These are phyloP conservation scores for Pogona vitticeps DNA, from an alignment of 2,113 vertebrate genomes.

Conservation along the genomic window DNA sequence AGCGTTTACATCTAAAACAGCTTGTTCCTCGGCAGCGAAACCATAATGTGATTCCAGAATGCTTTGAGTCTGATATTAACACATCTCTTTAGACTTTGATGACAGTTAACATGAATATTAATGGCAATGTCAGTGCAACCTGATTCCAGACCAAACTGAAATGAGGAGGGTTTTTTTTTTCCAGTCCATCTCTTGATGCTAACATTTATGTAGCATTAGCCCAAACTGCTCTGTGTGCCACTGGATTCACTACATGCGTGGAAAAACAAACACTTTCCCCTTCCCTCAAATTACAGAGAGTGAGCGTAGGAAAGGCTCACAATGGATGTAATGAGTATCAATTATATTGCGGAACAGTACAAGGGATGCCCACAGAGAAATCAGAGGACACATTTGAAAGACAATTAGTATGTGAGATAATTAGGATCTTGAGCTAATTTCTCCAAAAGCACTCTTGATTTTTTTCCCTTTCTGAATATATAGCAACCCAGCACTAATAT, in stretches of 20 bases:
- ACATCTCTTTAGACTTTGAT: slow-evolving; percentile 59
- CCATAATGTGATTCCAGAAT: slow-evolving; percentile 47
- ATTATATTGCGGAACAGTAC: slow-evolving; percentile 2
- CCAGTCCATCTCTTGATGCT: slow-evolving; percentile 40
- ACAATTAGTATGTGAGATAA: not conserved
- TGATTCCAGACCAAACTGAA: slow-evolving; percentile 52
- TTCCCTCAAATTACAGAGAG: slow-evolving; percentile 27
- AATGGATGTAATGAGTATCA: slow-evolving; percentile 9
- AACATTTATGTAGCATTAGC: slow-evolving; percentile 44
- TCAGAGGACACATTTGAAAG: slow-evolving; percentile 9
- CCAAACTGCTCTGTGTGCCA: slow-evolving; percentile 44
- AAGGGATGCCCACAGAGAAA: slow-evolving; percentile 16
- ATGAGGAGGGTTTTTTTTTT: no score
- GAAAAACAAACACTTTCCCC: slow-evolving; percentile 52
- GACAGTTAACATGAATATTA: slow-evolving; percentile 68
- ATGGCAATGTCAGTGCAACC: slow-evolving; percentile 64
- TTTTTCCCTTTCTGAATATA: not conserved
- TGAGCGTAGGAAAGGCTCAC: slow-evolving; percentile 11
- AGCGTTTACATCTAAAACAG: slow-evolving; percentile 65
- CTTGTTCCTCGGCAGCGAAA: slow-evolving; percentile 54
- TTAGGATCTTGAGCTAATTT: not conserved
- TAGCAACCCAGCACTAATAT: not conserved
- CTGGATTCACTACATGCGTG: slow-evolving; percentile 36
- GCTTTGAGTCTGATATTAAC: slow-evolving; percentile 50
- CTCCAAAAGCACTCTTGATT: not conserved